These are phyloP conservation scores for Torymus tubicola DNA, from an alignment of 2,888 invertebrate genomes.

Conservation along the genomic window DNA sequence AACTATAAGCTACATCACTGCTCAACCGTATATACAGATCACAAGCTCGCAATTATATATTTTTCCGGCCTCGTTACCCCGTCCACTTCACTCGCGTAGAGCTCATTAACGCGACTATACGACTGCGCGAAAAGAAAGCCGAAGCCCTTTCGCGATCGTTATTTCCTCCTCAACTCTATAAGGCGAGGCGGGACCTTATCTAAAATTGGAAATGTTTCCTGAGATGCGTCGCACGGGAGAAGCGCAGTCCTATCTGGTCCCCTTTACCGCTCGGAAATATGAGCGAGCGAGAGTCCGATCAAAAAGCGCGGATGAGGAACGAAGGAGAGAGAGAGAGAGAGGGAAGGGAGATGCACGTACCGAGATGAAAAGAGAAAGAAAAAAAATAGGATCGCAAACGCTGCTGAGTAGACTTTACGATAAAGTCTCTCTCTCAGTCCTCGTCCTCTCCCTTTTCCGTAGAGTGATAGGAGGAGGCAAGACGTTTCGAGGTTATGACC, in stretches of 20 bases:
- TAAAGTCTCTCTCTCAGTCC: no score
- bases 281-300: slow-evolving; percentile 11
- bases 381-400: slow-evolving; percentile 28
- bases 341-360: neutral
- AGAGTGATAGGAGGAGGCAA: neutral
- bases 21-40: no score
- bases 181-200: slow-evolving; percentile 48
- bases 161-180: slow-evolving; percentile 45
- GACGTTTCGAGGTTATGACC: slow-evolving; percentile 38
- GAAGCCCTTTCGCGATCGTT: slow-evolving; percentile 35
- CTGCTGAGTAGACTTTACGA: slow-evolving; percentile 31
- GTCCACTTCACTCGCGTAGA: neutral
- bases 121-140: slow-evolving; percentile 30
- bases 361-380: neutral
- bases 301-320: neutral
- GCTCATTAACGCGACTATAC: slow-evolving; percentile 44
- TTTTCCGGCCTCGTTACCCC: no score
- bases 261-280: slow-evolving; percentile 25
- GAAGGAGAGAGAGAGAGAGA: no score
- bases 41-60: no score
- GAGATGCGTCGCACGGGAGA: slow-evolving; percentile 13
- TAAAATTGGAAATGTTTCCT: slow-evolving; percentile 56
- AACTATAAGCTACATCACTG: no score
- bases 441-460: no score
- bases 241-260: neutral